Conservation (phyloP, 2,113 vertebrate species). For the Labrus mixtus region DNA sequence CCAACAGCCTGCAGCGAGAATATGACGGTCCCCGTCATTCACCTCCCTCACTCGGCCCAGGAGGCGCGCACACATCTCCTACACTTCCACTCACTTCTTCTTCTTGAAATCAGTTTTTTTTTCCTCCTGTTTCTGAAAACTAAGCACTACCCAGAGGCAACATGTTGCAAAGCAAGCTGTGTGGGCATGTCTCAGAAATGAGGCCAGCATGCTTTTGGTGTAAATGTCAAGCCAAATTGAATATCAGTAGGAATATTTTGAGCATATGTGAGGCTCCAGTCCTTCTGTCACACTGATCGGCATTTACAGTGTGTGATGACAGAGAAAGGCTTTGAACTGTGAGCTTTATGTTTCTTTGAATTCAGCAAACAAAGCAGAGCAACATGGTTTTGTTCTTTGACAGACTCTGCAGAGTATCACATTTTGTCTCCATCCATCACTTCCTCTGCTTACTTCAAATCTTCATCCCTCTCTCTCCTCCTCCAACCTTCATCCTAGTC, state of each 20-base stretch:
- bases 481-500: not conserved
- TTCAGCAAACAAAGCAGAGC: not conserved
- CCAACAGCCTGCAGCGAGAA: not conserved
- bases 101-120: not conserved
- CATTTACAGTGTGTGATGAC: not conserved
- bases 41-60: conserved; percentile 2
- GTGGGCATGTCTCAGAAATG: conserved; percentile 47
- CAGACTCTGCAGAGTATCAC: not conserved
- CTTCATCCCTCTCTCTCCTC: not conserved
- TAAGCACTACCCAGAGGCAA: conserved; percentile 36
- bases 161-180: conserved; percentile 38
- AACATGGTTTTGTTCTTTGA: not conserved
- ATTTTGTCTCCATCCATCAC: no score
- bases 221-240: conserved; percentile 41
- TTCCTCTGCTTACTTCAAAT: conserved; percentile 5
- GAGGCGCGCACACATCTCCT: conserved; percentile 11
- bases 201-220: conserved; percentile 11
- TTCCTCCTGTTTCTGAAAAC: conserved; percentile 5
- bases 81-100: conserved; percentile 9
- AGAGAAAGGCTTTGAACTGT: not conserved
- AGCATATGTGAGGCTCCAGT: not conserved
- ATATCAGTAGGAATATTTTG: not conserved
- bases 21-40: conserved; percentile 9
- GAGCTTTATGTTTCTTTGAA: no score
- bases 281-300: not conserved